Evolutionary conservation across 2,797 vertebrate species (phyloP).

Genomic region (Gymnocypris eckloni): DNA sequence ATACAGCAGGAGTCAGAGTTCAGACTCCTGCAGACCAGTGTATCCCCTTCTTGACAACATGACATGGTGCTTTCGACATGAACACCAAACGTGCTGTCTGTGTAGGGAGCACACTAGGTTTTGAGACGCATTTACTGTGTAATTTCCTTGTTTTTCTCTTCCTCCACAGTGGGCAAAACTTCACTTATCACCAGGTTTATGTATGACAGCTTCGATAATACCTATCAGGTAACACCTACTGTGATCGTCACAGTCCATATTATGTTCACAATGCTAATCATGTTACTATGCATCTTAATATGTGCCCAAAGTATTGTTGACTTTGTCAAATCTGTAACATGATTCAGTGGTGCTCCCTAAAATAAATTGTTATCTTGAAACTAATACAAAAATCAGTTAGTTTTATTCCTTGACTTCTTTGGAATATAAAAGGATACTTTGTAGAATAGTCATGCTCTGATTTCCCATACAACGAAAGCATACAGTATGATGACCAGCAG

Average conservation of each 20-base stretch:
- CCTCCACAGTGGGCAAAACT: slow-evolving; percentile 90
- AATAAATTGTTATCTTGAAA: background rate
- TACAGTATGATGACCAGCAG: background rate
- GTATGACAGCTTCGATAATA: slow-evolving; percentile 98
- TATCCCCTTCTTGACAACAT: background rate
- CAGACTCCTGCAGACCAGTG: slow-evolving; percentile 37
- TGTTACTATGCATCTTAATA: background rate
- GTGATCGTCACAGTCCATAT: background rate
- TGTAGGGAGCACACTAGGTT: background rate
- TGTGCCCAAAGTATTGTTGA: background rate
- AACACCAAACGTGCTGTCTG: background rate
- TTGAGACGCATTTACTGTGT: background rate
- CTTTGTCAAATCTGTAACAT: background rate
- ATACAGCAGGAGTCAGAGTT: slow-evolving; percentile 62
- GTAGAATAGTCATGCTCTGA: background rate
- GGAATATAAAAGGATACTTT: background rate
- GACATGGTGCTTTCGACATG: background rate
- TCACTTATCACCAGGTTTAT: slow-evolving; percentile 96
- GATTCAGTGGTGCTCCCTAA: background rate
- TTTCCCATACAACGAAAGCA: background rate
- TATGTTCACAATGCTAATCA: background rate
- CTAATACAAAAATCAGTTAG: background rate
- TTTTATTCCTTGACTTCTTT: background rate
- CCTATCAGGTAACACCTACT: slow-evolving; percentile 85
- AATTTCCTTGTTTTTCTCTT: slow-evolving; percentile 39